Evolutionary conservation across 2,797 vertebrate species (phyloP).

Genomic region (Rhinella marina): DNA sequence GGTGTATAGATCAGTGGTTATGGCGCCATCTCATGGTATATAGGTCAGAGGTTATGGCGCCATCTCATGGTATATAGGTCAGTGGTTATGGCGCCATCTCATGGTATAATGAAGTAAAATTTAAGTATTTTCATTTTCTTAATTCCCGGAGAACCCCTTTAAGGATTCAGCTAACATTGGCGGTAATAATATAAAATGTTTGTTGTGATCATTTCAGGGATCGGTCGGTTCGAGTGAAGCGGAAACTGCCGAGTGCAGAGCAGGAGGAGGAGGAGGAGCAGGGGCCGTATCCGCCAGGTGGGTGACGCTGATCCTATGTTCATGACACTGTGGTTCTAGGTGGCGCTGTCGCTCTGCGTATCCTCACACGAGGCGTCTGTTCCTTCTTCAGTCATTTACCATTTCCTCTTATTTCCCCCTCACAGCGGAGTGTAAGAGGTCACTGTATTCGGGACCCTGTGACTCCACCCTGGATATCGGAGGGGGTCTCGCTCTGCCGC

Average conservation of each 20-base stretch:
- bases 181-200: too few species aligned
- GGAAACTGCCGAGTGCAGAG: not conserved
- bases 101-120: too few species aligned
- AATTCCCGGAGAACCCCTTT: too few species aligned
- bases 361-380: not conserved
- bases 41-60: not conserved
- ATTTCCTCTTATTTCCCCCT: not conserved
- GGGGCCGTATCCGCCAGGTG: conserved; percentile 37
- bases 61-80: too few species aligned
- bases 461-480: conserved; percentile 68
- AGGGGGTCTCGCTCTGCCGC: conserved; percentile 33
- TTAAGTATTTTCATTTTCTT: too few species aligned
- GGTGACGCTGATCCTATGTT: not conserved
- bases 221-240: conserved; percentile 25
- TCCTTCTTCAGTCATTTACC: not conserved
- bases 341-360: not conserved
- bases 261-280: conserved; percentile 39
- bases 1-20: not conserved
- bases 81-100: too few species aligned
- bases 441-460: conserved; percentile 66
- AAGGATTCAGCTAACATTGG: too few species aligned
- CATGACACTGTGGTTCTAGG: not conserved
- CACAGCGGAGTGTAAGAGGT: conserved; percentile 65
- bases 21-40: not conserved
- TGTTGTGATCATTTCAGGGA: conserved; percentile 20